Percentiles rank a stretch among this genome's conserved stretches.
Evolutionary conservation across 2,888 invertebrate species (phyloP).

Genomic region (Harpalus rubripes): DNA sequence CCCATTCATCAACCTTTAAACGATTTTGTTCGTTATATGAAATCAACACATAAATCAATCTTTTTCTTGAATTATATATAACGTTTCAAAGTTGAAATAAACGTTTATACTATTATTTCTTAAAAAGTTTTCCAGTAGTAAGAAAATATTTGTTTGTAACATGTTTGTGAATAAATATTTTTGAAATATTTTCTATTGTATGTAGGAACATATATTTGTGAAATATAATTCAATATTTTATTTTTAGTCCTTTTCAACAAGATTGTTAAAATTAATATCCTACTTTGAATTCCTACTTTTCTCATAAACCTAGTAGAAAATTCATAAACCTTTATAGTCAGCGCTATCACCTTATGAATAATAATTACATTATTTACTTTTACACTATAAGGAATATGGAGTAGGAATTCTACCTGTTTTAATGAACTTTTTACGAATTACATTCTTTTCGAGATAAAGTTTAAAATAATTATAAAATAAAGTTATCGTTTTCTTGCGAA

Average conservation of each 20-base stretch:
- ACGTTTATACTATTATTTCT: background rate
- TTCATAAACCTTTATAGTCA: background rate
- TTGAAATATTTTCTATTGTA: background rate
- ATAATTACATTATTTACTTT: background rate
- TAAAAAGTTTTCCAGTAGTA: background rate
- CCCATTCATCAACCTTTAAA: background rate
- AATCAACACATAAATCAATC: background rate
- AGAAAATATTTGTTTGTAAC: background rate
- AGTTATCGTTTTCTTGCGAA: too few species aligned
- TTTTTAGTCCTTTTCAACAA: background rate
- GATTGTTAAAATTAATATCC: background rate
- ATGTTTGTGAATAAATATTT: background rate
- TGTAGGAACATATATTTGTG: background rate
- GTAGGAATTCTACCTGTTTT: background rate
- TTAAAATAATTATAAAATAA: too few species aligned
- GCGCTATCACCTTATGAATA: background rate
- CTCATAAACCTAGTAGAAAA: background rate
- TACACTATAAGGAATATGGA: background rate
- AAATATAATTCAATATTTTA: conserved; percentile 1
- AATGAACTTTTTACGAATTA: background rate
- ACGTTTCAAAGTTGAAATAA: background rate
- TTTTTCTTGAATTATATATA: background rate
- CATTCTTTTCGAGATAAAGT: background rate
- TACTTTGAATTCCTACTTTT: background rate
- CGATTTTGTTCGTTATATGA: background rate